Percentiles rank a stretch among this genome's conserved stretches.
Conservation (phyloP, 2,113 vertebrate species). For the Chamaea fasciata region DNA sequence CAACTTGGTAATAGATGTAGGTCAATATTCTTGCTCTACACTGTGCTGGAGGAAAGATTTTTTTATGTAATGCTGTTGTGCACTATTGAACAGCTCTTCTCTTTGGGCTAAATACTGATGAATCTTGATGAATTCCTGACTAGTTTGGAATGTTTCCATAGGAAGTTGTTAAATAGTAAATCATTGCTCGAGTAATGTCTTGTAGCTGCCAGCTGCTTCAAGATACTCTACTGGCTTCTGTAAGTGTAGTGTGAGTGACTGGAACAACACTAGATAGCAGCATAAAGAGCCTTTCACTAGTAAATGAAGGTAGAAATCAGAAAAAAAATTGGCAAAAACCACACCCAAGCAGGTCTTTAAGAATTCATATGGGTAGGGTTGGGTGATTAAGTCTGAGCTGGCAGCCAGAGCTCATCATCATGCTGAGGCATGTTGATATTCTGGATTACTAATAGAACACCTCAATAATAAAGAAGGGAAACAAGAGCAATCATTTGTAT, state of each 20-base stretch:
- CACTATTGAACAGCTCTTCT: not conserved
- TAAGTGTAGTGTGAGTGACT: not conserved
- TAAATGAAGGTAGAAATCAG: not conserved
- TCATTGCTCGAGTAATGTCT: not conserved
- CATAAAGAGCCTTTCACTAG: not conserved
- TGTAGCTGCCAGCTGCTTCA: not conserved
- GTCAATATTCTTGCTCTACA: not conserved
- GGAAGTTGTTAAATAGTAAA: not conserved
- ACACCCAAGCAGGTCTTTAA: constrained; percentile 27
- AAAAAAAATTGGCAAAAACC: constrained; percentile 22
- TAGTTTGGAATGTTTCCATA: not conserved
- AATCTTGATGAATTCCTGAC: not conserved
- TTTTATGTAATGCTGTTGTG: not conserved
- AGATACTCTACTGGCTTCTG: not conserved
- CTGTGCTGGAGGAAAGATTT: not conserved
- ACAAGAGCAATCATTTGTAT: not conserved
- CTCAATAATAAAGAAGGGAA: not conserved
- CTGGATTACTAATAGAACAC: not conserved
- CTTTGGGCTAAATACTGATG: not conserved
- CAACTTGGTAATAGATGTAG: not conserved
- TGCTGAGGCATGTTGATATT: constrained; percentile 39
- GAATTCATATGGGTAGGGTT: constrained; percentile 31
- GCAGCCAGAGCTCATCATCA: constrained; percentile 32
- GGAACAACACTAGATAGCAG: not conserved
- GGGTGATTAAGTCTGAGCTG: constrained; percentile 44